phyloP scores from a whole-genome alignment of 2,797 vertebrate genomes.

The Microctenopoma lineatum region DNA sequence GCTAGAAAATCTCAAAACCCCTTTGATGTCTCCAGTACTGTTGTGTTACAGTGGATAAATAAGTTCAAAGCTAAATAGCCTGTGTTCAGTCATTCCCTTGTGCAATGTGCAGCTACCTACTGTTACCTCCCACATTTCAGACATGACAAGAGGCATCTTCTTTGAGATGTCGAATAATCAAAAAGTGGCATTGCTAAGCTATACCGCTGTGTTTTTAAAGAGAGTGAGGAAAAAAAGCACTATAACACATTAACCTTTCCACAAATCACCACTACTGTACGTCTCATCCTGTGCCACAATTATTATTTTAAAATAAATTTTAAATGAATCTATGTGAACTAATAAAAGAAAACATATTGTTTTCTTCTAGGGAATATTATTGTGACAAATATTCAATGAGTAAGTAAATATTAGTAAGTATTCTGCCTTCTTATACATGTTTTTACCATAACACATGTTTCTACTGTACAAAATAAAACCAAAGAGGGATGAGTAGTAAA shows the following conservation, averaged over 20 bases:
- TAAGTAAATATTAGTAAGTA: conserved; percentile 16
- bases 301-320: conserved; percentile 11
- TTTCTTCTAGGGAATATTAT: neutral
- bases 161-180: conserved; percentile 15
- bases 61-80: conserved; percentile 12
- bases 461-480: neutral
- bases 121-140: conserved; percentile 11
- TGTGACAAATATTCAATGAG: conserved; percentile 29
- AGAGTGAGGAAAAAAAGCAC: conserved; percentile 3
- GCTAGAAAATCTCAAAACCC: conserved; percentile 28
- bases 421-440: neutral
- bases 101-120: neutral
- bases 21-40: conserved; percentile 4
- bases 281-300: neutral
- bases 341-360: conserved; percentile 35
- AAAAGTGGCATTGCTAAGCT: neutral
- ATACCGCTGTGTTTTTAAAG: neutral
- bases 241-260: neutral
- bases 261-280: conserved; percentile 3
- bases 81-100: conserved; percentile 7
- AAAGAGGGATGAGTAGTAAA: neutral
- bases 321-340: conserved; percentile 23
- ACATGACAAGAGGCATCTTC: conserved; percentile 2
- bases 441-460: neutral
- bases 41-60: conserved; percentile 24